phyloP scores from a whole-genome alignment of 2,888 invertebrate species.

The Orthosia gracilis region DNA sequence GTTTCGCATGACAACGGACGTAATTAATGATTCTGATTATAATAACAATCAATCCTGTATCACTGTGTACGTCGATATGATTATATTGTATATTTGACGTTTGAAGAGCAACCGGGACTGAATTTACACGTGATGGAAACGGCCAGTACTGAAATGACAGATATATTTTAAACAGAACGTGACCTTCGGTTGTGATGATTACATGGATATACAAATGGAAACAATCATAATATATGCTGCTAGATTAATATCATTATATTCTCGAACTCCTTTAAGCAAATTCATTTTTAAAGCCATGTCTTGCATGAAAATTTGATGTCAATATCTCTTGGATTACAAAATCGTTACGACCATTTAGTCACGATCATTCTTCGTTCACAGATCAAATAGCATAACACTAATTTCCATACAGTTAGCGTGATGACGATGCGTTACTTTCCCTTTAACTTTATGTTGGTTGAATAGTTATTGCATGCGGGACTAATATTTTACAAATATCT shows the following conservation, averaged over 20 bases:
- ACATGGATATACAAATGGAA: not conserved
- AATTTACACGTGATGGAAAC: slow-evolving; percentile 3
- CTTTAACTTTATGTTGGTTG: slow-evolving; percentile 40
- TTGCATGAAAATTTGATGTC: slow-evolving; percentile 44
- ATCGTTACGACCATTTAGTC: slow-evolving; percentile 66
- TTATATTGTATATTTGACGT: slow-evolving; percentile 17
- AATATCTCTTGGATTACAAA: slow-evolving; percentile 65
- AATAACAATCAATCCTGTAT: slow-evolving; percentile 30
- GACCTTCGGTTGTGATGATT: slow-evolving; percentile 2
- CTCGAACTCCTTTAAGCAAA: not conserved
- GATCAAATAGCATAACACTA: slow-evolving; percentile 63
- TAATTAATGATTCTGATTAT: slow-evolving; percentile 37
- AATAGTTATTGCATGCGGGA: slow-evolving; percentile 43
- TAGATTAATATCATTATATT: slow-evolving; percentile 12
- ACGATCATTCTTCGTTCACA: slow-evolving; percentile 67
- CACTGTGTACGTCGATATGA: not conserved
- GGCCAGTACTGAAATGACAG: not conserved
- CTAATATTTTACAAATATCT: slow-evolving; percentile 44
- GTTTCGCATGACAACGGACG: slow-evolving; percentile 13
- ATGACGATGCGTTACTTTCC: slow-evolving; percentile 66
- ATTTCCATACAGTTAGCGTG: slow-evolving; percentile 69
- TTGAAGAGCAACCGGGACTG: not conserved
- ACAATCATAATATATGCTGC: not conserved
- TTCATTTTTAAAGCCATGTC: not conserved
- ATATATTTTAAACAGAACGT: slow-evolving; percentile 8